phyloP scores from a whole-genome alignment of 2,113 vertebrate genomes.

The Procavia capensis region DNA sequence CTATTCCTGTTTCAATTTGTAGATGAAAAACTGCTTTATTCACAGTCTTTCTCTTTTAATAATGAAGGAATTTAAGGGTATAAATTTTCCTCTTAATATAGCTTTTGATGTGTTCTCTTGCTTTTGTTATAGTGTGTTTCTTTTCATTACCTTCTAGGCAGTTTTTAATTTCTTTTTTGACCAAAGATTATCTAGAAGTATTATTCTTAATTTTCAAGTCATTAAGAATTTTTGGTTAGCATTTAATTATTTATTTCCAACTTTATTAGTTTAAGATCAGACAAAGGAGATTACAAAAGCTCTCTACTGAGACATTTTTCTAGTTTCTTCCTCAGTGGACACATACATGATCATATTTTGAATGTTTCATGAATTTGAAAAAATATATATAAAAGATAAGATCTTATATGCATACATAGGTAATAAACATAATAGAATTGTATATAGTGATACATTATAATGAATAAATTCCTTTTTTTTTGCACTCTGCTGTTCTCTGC shows the following conservation, averaged over 20 bases:
- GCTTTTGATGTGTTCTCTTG: neutral
- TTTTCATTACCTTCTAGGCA: neutral
- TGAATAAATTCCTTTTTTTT: no score
- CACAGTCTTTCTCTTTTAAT: constrained; percentile 9
- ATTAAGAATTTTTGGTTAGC: constrained; percentile 16
- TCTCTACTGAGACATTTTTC: neutral
- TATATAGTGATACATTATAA: no score
- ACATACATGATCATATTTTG: neutral
- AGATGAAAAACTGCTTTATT: constrained; percentile 50
- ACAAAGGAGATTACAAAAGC: neutral
- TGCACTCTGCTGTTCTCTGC: no score
- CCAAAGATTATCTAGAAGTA: constrained; percentile 36
- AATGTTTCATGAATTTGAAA: neutral
- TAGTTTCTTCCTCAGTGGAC: neutral
- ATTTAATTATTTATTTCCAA: constrained; percentile 34
- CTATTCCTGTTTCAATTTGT: neutral
- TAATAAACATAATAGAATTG: no score
- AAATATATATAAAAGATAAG: neutral
- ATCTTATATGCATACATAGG: neutral
- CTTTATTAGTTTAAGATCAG: constrained; percentile 4
- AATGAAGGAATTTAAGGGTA: constrained; percentile 34
- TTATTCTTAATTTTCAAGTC: neutral
- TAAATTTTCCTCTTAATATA: no score
- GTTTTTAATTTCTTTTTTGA: constrained; percentile 68
- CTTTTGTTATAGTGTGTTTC: neutral